A percentile compares a stretch with the other conserved stretches of the same genome.
Conservation (phyloP, 2,888 invertebrate species). For the Caenorhabditis panamensis region DNA sequence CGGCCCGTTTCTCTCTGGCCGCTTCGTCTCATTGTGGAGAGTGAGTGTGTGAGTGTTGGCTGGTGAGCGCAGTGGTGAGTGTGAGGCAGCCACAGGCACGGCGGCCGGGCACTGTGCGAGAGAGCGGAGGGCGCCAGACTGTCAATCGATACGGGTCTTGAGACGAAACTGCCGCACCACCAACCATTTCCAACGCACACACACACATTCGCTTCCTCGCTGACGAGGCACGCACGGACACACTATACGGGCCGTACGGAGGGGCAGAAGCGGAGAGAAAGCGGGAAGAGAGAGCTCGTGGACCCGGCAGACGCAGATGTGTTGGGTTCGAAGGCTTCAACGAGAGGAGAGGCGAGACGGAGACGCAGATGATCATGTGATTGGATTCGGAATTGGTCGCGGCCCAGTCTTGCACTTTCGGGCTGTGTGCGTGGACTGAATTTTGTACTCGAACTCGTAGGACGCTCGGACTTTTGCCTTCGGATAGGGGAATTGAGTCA, state of each 20-base stretch:
- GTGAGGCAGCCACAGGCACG: conserved; percentile 7
- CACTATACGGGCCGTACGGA: neutral
- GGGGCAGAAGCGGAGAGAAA: conserved; percentile 21
- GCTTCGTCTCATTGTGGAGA: conserved; percentile 33
- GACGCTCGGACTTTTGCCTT: conserved; percentile 14
- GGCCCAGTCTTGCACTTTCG: conserved; percentile 3
- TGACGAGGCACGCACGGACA: conserved; percentile 5
- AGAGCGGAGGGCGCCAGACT: conserved; percentile 29
- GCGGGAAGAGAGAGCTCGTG: neutral
- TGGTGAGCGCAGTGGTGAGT: conserved; percentile 9
- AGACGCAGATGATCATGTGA: conserved; percentile 33
- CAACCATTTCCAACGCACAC: conserved; percentile 13
- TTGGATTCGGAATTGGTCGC: conserved; percentile 24
- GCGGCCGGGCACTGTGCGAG: neutral
- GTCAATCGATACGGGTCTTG: conserved; percentile 47
- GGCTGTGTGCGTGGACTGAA: conserved; percentile 9
- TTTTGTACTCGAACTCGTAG: conserved; percentile 30
- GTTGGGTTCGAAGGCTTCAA: conserved; percentile 4
- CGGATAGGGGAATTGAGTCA: conserved; percentile 6
- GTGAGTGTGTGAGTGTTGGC: conserved; percentile 39
- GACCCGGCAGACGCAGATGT: conserved; percentile 10
- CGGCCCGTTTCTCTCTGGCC: too few species aligned
- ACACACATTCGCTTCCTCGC: neutral
- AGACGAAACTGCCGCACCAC: conserved; percentile 25
- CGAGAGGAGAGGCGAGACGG: conserved; percentile 6